A percentile compares a stretch with the other conserved stretches of the same genome.
Conservation (phyloP, 2,113 vertebrate genomes). For the Propithecus coquereli region DNA sequence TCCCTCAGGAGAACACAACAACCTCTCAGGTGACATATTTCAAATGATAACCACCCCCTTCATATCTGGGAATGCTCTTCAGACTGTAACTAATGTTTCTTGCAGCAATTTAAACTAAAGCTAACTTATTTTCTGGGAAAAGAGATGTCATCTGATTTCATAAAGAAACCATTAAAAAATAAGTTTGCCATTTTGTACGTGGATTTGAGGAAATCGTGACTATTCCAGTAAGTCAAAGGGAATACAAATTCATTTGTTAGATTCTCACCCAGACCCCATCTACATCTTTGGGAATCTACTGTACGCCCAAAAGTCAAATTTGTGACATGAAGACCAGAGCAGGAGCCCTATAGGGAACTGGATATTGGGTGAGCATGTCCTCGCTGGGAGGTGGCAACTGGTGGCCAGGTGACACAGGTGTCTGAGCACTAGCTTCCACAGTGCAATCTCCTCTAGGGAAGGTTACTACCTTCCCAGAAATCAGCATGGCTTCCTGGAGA, state of each 20-base stretch:
- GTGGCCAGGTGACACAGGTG: neutral
- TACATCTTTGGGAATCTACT: neutral
- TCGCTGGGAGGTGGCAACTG: neutral
- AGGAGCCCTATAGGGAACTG: neutral
- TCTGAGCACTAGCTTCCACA: neutral
- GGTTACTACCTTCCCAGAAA: neutral
- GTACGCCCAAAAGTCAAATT: neutral
- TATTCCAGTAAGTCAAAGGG: neutral
- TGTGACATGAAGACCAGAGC: neutral
- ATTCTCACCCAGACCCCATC: neutral
- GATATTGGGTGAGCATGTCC: fast-evolving
- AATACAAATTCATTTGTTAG: neutral
- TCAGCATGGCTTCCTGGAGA: neutral
- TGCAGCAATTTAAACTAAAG: neutral
- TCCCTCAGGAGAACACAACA: neutral
- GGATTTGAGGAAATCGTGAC: neutral
- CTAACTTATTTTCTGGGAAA: neutral
- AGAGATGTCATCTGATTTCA: neutral
- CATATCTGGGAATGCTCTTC: neutral
- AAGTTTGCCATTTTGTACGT: neutral
- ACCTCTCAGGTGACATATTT: neutral
- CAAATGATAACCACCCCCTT: neutral
- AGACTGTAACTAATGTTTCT: neutral
- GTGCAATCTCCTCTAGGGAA: neutral
- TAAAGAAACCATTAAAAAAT: neutral